Percentiles rank a stretch among this genome's conserved stretches.
Evolutionary conservation across 2,113 vertebrate genomes (phyloP).

Genomic region (Guaruba guarouba): DNA sequence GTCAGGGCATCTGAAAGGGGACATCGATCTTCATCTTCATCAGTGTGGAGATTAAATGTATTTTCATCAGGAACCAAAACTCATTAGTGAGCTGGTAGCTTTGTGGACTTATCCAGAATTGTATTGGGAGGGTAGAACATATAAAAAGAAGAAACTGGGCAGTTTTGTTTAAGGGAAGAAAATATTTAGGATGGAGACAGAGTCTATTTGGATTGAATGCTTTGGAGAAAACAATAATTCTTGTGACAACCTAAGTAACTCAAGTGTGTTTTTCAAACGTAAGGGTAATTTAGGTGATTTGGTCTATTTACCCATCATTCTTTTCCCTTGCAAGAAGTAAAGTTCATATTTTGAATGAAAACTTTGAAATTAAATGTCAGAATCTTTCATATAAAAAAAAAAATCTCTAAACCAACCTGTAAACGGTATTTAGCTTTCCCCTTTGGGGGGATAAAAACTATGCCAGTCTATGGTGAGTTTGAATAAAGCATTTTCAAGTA

Average conservation of each 20-base stretch:
- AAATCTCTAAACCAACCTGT: neutral
- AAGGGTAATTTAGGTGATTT: neutral
- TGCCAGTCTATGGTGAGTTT: neutral
- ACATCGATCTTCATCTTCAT: neutral
- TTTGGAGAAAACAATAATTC: neutral
- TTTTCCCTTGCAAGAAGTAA: neutral
- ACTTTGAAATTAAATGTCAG: neutral
- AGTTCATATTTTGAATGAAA: neutral
- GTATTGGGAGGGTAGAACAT: neutral
- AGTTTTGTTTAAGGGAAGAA: neutral
- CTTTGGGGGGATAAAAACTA: neutral
- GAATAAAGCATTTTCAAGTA: neutral
- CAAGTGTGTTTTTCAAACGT: neutral
- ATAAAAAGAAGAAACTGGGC: neutral
- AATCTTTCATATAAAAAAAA: neutral
- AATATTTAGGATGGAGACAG: neutral
- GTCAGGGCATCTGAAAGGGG: neutral
- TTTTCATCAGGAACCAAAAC: neutral
- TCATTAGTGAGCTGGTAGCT: neutral
- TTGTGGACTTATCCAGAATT: neutral
- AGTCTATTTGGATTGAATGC: neutral
- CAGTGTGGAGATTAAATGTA: neutral
- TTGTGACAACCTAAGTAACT: neutral
- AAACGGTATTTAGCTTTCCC: neutral
- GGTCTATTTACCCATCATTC: neutral